Percentiles rank a stretch among this genome's conserved stretches.
These are phyloP conservation scores for Perdita meconis DNA, from an alignment of 2,888 invertebrate genomes.

Conservation along the genomic window DNA sequence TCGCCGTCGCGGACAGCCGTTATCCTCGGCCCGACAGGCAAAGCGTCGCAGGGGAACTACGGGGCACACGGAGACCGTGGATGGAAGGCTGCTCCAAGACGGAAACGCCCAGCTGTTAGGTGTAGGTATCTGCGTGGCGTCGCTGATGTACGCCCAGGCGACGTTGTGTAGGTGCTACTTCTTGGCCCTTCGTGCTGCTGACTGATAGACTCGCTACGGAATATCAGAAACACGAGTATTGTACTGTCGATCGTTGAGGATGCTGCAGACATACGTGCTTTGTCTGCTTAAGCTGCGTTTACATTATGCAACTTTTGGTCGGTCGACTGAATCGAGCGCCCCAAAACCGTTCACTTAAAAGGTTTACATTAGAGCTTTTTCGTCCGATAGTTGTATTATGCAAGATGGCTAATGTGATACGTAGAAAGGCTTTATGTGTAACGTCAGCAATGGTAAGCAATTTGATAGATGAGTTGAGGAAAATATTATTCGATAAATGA, in stretches of 20 bases:
- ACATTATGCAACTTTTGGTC: no score
- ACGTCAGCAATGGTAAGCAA: no score
- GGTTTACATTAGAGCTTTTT: no score
- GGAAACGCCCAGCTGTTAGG: slow-evolving; percentile 79
- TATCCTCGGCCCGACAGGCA: neutral
- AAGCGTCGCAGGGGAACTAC: slow-evolving; percentile 2
- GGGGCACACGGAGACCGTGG: slow-evolving; percentile 1
- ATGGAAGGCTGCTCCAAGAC: slow-evolving; percentile 65
- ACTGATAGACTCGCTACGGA: neutral
- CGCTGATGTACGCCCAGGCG: slow-evolving; percentile 68
- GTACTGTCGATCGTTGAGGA: neutral
- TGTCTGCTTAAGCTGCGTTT: no score
- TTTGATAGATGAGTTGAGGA: no score
- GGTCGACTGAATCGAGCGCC: no score
- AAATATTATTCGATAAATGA: no score
- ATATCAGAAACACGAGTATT: neutral
- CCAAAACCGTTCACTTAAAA: no score
- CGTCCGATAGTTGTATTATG: no score
- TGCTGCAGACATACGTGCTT: no score
- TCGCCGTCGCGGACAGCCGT: neutral
- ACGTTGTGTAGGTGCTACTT: slow-evolving; percentile 47
- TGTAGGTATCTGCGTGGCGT: slow-evolving; percentile 61
- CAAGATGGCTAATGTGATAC: no score
- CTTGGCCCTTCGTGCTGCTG: slow-evolving; percentile 29
- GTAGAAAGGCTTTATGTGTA: no score